These are phyloP conservation scores for Eolophus roseicapilla DNA, from an alignment of 2,113 vertebrate genomes.

Conservation along the genomic window DNA sequence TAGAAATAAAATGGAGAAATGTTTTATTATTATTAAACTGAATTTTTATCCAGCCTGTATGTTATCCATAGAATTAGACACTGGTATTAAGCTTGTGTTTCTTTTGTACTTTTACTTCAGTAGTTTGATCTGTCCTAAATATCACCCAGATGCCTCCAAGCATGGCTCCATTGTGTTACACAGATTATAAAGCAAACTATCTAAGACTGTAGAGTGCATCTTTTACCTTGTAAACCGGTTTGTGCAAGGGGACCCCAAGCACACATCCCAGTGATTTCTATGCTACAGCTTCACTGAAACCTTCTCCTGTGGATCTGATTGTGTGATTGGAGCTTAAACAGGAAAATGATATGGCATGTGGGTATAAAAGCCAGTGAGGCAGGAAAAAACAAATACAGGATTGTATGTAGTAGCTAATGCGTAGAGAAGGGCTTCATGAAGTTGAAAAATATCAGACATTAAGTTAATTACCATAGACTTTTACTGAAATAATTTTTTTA, in stretches of 20 bases:
- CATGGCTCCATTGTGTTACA: not conserved
- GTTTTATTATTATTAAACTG: not conserved
- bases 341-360: rapidly evolving
- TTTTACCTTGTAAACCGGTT: not conserved
- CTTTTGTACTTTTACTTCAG: not conserved
- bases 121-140: not conserved
- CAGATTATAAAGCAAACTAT: not conserved
- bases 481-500: not conserved
- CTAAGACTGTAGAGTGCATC: not conserved
- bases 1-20: not conserved
- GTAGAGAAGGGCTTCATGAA: not conserved
- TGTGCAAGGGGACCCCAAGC: not conserved
- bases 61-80: not conserved
- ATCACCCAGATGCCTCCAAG: not conserved
- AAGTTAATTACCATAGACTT: not conserved
- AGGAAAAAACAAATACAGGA: not conserved
- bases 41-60: not conserved
- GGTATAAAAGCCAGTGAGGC: not conserved
- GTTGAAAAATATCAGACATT: not conserved
- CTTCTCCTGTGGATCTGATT: not conserved
- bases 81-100: not conserved
- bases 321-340: not conserved
- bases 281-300: not conserved
- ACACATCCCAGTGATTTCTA: not conserved
- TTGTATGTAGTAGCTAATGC: not conserved